These are phyloP conservation scores for Sussaba pulchella DNA, from an alignment of 2,888 invertebrate genomes.

Conservation along the genomic window DNA sequence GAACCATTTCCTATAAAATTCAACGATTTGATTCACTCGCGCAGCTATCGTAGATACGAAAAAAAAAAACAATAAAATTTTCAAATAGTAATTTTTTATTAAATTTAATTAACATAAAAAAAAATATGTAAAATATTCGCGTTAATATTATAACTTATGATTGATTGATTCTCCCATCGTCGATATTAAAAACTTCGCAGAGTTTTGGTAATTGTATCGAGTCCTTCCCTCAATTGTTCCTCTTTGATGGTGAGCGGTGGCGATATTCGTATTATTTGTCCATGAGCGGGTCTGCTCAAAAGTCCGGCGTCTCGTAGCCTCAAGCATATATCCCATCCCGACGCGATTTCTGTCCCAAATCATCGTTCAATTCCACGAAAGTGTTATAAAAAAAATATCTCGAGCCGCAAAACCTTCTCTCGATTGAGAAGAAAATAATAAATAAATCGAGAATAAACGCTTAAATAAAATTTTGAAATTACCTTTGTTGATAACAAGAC, in stretches of 20 bases:
- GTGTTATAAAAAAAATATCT: background rate
- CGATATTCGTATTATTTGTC: slow-evolving; percentile 90
- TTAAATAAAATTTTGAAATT: too few relatives aligned
- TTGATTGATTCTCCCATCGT: background rate
- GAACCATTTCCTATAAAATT: too few relatives aligned
- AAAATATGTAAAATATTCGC: too few relatives aligned
- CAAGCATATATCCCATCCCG: slow-evolving; percentile 89
- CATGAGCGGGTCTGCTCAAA: slow-evolving; percentile 90
- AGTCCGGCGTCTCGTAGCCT: slow-evolving; percentile 88
- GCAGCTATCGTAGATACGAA: too few relatives aligned
- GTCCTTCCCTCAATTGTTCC: slow-evolving; percentile 86
- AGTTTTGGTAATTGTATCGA: slow-evolving; percentile 85
- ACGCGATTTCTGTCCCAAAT: slow-evolving; percentile 85
- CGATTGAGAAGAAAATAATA: too few relatives aligned
- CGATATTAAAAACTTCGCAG: slow-evolving; percentile 70
- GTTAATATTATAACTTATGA: background rate
- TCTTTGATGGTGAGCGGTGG: slow-evolving; percentile 89
- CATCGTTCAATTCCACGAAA: background rate
- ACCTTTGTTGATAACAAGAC: slow-evolving; percentile 90
- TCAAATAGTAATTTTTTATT: too few relatives aligned
- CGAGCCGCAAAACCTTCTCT: too few relatives aligned
- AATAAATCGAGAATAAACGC: too few relatives aligned
- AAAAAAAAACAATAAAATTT: too few relatives aligned
- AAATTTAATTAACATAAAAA: too few relatives aligned
- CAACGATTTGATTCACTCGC: too few relatives aligned